phyloP scores from a whole-genome alignment of 35 echinoderm and acorn worm genomes.

The Ophioderma brevispina region DNA sequence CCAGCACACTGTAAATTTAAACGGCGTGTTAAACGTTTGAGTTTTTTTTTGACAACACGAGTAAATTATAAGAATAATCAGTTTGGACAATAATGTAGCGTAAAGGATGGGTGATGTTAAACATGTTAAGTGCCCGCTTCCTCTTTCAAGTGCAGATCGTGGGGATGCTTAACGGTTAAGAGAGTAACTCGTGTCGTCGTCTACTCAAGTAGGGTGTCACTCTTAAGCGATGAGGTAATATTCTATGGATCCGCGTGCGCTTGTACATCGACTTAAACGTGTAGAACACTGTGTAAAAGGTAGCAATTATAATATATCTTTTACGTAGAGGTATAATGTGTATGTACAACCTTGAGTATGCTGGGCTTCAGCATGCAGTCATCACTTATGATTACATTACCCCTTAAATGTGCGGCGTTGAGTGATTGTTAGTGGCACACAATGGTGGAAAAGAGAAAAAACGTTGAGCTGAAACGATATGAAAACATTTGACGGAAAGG shows the following conservation, averaged over 20 bases:
- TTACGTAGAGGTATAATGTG: too few species aligned
- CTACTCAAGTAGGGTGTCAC: not conserved
- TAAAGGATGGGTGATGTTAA: not conserved
- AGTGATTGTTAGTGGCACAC: too few species aligned
- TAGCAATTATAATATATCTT: too few species aligned
- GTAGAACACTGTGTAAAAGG: too few species aligned
- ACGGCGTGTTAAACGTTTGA: too few species aligned
- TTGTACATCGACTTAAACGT: too few species aligned
- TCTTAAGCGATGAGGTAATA: not conserved
- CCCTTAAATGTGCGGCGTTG: too few species aligned
- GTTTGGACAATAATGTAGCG: conserved; percentile 5
- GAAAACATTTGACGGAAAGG: not conserved
- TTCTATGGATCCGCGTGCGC: too few species aligned
- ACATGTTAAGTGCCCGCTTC: conserved; percentile 5
- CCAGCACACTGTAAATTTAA: too few species aligned
- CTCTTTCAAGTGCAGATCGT: not conserved
- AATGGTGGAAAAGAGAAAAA: not conserved
- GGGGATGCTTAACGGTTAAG: not conserved
- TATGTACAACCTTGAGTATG: too few species aligned
- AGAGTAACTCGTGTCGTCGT: not conserved
- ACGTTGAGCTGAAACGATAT: not conserved
- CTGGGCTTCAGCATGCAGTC: too few species aligned
- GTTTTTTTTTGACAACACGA: not conserved
- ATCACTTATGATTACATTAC: too few species aligned
- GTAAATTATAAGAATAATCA: not conserved